Percentiles rank a stretch among this genome's conserved stretches.
Conservation (phyloP, 1,140 invertebrate genomes). For the Yoshiicerus persimilis region DNA sequence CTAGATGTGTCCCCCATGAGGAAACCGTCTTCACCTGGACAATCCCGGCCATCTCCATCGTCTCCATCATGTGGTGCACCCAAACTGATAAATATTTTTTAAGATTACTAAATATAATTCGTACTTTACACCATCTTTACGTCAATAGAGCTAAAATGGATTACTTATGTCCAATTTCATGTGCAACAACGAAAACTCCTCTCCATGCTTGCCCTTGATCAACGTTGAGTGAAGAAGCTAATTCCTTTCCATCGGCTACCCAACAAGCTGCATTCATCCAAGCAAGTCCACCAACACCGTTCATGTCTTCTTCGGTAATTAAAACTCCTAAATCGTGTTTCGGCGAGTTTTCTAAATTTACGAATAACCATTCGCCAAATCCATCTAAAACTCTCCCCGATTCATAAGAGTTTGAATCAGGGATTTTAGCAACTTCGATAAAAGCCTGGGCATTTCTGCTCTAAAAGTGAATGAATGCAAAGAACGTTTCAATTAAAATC, state of each 20-base stretch:
- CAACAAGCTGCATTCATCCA: constrained; percentile 15
- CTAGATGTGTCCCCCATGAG: not conserved
- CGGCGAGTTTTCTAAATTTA: not conserved
- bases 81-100: not conserved
- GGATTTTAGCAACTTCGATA: not conserved
- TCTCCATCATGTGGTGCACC: constrained; percentile 12
- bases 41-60: not conserved
- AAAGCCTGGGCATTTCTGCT: not conserved
- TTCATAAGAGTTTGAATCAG: not conserved
- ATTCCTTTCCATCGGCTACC: not conserved
- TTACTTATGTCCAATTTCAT: constrained; percentile 27
- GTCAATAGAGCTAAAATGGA: not conserved
- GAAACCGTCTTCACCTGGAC: not conserved
- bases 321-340: not conserved
- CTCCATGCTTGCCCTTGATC: not conserved
- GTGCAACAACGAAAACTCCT: not conserved
- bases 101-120: not conserved
- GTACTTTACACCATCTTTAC: too few species aligned
- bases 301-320: not conserved
- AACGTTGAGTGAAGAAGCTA: not conserved
- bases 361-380: not conserved
- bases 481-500: not conserved
- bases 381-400: not conserved
- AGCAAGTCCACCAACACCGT: not conserved
- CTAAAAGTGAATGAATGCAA: not conserved